These are phyloP conservation scores for Lasioglossum oenotherae DNA, from an alignment of 2,888 invertebrate species.

Conservation along the genomic window DNA sequence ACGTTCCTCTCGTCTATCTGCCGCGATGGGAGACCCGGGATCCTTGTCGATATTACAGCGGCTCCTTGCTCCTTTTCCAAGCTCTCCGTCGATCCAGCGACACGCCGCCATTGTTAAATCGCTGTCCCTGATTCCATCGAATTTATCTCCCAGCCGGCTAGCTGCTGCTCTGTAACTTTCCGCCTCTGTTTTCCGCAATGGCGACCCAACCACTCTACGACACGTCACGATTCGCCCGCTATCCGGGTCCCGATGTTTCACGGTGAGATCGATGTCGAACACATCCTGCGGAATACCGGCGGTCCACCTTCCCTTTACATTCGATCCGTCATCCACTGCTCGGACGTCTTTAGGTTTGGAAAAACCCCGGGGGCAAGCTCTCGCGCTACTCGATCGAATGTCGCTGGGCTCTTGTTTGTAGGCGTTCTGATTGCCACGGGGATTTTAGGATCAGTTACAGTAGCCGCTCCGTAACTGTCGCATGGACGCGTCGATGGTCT, in stretches of 20 bases:
- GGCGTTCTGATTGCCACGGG: background rate
- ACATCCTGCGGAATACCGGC: background rate
- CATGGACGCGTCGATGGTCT: too few species aligned
- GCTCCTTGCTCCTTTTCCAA: background rate
- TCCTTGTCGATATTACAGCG: slow-evolving; percentile 26
- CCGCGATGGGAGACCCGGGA: slow-evolving; percentile 19
- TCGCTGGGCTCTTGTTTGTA: background rate
- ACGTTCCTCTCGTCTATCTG: slow-evolving; percentile 53
- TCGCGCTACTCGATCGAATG: background rate
- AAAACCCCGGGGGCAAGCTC: background rate
- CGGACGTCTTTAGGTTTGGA: background rate
- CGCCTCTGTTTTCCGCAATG: background rate
- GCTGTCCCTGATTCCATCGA: slow-evolving; percentile 24
- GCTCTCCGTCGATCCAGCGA: background rate
- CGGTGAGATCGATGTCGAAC: background rate
- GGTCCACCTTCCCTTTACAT: too few species aligned
- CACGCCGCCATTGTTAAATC: slow-evolving; percentile 33
- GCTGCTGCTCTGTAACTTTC: background rate
- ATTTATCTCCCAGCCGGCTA: slow-evolving; percentile 18
- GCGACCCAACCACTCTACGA: background rate
- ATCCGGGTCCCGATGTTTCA: background rate
- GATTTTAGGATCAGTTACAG: background rate
- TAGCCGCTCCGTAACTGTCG: too few species aligned
- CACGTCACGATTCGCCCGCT: slow-evolving; percentile 18
- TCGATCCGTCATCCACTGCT: background rate